Evolutionary conservation across 2,888 invertebrate species (phyloP), one percentile per base, ranked within the genome.

Genomic region (Erannis defoliaria): DNA sequence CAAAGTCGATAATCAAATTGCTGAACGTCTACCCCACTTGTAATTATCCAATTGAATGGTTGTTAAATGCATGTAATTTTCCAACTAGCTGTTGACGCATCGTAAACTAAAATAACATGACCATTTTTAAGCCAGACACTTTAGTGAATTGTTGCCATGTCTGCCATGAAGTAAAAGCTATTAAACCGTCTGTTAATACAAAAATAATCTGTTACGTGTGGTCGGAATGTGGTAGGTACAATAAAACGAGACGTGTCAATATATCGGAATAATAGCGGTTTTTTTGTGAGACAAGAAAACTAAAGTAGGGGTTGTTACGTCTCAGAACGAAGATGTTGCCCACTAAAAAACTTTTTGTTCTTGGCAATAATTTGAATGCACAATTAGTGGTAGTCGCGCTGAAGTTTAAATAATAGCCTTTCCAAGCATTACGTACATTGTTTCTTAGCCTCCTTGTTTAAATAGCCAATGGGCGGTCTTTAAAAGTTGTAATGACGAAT

Each of bases 11-110:
- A 63, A 29, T 75, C 68, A 85, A 86, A 86, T 81, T 82, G 76
- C 77, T 74, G 66, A 70, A 82, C 79, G 79, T 78, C 80, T 86
- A 85, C 73, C 80, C 69, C 67, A 76, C 73, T 74, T 75, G 78
- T 84, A 86, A 88, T 90, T 89, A 90, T 89, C 81, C 86, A 87
- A 88, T 89, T 85, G 84, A 76, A 86, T 77, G 78, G 74, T 76
- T 65, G 81, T 81, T 86, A 80, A 85, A 82, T 82, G 80, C 81
- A 76, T 87, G 80, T 88, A 78, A 90, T 90, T 89, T 86, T 77
- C 77, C 78, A 81, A 78, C 78, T 64, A 81, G 81, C 72, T 73
- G 69, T 80, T 75, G 71, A 79, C 78, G 62, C 79, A 71, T 75
- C 75, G 74, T 82, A 79, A 82, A 81, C 72, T 76, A 76, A 85